Evolutionary conservation across 2,113 vertebrate species (phyloP).

Genomic region (Panthera leo): DNA sequence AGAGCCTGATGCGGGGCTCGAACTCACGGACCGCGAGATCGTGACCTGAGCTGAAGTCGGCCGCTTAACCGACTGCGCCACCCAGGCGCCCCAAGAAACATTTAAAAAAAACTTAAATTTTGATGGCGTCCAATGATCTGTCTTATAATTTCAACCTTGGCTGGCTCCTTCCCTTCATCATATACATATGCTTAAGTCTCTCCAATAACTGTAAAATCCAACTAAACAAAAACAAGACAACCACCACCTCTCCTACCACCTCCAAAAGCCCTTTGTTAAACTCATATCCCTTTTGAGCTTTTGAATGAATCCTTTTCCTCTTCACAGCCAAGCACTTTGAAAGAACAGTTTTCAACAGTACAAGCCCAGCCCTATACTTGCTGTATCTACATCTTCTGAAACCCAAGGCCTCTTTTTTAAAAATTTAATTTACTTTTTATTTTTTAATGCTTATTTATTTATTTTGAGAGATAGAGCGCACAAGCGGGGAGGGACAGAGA

Average conservation of each 20-base stretch:
- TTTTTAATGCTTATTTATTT: too few relatives aligned
- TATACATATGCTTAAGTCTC: background rate
- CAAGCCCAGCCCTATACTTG: too few relatives aligned
- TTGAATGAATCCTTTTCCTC: background rate
- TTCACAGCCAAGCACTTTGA: background rate
- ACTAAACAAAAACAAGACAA: background rate
- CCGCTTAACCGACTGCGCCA: too few relatives aligned
- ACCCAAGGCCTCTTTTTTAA: too few relatives aligned
- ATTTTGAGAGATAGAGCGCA: too few relatives aligned
- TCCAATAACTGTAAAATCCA: background rate
- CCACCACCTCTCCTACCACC: background rate
- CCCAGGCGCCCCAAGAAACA: too few relatives aligned
- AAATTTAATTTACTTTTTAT: too few relatives aligned
- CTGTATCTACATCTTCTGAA: background rate
- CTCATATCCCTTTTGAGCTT: background rate
- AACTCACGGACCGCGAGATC: too few relatives aligned
- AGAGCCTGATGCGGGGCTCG: too few relatives aligned
- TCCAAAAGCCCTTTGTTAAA: background rate
- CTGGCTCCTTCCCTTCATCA: background rate
- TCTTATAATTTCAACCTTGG: background rate
- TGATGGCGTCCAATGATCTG: background rate
- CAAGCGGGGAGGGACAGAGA: too few relatives aligned
- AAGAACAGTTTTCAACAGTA: background rate
- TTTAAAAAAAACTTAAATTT: background rate
- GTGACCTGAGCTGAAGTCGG: too few relatives aligned